Percentiles rank a stretch among this genome's conserved stretches.
Evolutionary conservation across 2,113 vertebrate species (phyloP).

Genomic region (Acrocephalus arundinaceus): DNA sequence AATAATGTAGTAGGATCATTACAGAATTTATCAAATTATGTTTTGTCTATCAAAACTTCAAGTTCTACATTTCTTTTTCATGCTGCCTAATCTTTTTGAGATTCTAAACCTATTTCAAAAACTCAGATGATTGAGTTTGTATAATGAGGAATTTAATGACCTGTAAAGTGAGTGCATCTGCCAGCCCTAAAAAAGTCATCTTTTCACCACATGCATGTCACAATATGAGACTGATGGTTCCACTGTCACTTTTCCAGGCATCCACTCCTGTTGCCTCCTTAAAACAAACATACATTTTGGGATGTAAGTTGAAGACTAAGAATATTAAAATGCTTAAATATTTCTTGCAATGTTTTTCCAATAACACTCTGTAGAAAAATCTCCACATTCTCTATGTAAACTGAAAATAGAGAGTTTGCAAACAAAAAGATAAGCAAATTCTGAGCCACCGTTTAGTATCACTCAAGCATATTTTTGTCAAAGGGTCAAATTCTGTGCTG

Average conservation of each 20-base stretch:
- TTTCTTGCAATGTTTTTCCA: not conserved
- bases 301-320: not conserved
- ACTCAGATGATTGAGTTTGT: conserved; percentile 57
- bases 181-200: conserved; percentile 7
- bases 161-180: conserved; percentile 66
- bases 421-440: not conserved
- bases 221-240: not conserved
- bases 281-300: not conserved
- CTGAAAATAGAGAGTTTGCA: not conserved
- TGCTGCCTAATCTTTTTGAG: conserved; percentile 29
- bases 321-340: not conserved
- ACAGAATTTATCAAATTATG: not conserved
- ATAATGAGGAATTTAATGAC: conserved; percentile 69
- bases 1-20: not conserved
- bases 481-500: not conserved
- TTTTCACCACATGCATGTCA: not conserved
- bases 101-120: conserved; percentile 61
- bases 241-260: not conserved
- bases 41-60: conserved; percentile 17
- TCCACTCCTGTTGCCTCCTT: not conserved
- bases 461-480: not conserved
- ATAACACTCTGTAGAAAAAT: not conserved
- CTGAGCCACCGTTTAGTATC: not conserved
- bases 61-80: conserved; percentile 26
- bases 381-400: not conserved